Percentiles rank a stretch among this genome's conserved stretches.
phyloP scores from a whole-genome alignment of 2,113 vertebrate genomes.

The Vulpes lagopus region DNA sequence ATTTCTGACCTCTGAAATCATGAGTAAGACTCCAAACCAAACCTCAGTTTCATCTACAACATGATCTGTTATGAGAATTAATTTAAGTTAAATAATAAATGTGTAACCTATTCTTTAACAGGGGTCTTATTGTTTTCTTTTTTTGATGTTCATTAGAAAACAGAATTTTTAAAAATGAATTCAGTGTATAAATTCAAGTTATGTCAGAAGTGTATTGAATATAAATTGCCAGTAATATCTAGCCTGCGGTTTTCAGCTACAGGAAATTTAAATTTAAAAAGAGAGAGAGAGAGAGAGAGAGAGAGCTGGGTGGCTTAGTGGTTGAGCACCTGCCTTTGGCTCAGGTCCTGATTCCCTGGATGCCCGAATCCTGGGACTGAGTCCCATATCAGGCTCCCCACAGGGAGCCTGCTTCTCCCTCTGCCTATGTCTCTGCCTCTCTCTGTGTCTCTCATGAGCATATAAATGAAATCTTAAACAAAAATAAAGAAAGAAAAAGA shows the following conservation, averaged over 20 bases:
- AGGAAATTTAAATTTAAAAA: neutral
- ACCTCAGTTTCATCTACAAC: neutral
- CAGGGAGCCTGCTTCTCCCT: no score
- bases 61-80: neutral
- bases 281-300: neutral
- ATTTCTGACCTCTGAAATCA: neutral
- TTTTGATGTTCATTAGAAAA: constrained; percentile 15
- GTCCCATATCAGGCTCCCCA: no score
- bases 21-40: neutral
- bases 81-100: neutral
- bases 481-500: neutral
- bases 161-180: neutral
- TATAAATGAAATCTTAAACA: no score
- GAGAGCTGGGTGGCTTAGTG: no score
- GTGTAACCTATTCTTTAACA: neutral
- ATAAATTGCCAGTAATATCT: neutral
- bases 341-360: no score
- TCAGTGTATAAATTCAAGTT: constrained; percentile 38
- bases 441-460: no score
- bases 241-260: neutral
- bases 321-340: no score
- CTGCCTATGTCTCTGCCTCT: no score
- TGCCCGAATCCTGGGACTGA: no score
- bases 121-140: neutral
- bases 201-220: neutral